phyloP scores from a whole-genome alignment of 2,797 vertebrate species.

The Australoheros facetus region DNA sequence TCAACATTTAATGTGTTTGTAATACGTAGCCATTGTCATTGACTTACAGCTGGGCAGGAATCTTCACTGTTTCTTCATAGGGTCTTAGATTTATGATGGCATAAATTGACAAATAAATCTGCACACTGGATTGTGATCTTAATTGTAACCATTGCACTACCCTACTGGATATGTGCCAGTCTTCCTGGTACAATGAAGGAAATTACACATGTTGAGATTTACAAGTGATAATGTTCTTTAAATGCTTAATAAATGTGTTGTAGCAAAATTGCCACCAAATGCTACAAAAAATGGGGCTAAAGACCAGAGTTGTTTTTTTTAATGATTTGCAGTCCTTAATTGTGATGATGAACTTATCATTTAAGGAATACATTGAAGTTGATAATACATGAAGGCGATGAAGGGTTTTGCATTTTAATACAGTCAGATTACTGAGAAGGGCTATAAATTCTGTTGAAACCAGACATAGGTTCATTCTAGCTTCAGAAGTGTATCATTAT shows the following conservation, averaged over 20 bases:
- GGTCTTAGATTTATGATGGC: background rate
- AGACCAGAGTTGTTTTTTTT: background rate
- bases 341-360: background rate
- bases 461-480: background rate
- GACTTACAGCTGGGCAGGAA: background rate
- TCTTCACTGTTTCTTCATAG: too few species aligned
- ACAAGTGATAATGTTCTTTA: background rate
- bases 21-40: background rate
- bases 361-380: too few species aligned
- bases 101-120: background rate
- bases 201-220: background rate
- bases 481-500: background rate
- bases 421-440: background rate
- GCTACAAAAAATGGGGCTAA: background rate
- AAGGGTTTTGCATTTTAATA: background rate
- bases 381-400: too few species aligned
- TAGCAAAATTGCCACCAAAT: background rate
- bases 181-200: background rate
- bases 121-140: background rate
- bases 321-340: fast-evolving
- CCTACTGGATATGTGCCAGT: background rate
- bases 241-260: background rate
- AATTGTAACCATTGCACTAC: background rate
- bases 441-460: background rate
- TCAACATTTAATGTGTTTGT: slow-evolving; percentile 42